A percentile compares a stretch with the other conserved stretches of the same genome.
phyloP scores from a whole-genome alignment of 64 coral and sea anemone genomes.

The Dendronephthya gigantea region DNA sequence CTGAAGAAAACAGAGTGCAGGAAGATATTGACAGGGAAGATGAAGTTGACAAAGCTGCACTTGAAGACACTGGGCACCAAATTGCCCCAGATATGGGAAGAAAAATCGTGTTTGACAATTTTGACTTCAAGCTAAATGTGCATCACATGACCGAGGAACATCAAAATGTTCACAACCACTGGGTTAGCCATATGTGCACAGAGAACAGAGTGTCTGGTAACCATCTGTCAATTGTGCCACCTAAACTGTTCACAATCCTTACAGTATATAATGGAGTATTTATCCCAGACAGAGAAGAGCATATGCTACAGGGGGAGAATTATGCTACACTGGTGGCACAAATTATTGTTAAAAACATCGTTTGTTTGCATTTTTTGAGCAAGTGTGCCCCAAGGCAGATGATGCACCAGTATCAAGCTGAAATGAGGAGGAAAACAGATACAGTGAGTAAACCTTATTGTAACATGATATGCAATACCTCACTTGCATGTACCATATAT shows the following conservation, averaged over 20 bases:
- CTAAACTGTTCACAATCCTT: not conserved
- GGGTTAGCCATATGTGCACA: not conserved
- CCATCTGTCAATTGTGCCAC: not conserved
- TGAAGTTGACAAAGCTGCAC: too few relatives aligned
- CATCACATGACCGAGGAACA: too few relatives aligned
- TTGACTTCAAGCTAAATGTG: too few relatives aligned
- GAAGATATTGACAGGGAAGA: too few relatives aligned
- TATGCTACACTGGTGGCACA: not conserved
- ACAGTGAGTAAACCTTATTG: too few relatives aligned
- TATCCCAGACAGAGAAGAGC: not conserved
- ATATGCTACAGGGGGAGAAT: not conserved
- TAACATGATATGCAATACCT: too few relatives aligned
- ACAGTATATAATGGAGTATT: not conserved
- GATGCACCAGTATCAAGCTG: not conserved
- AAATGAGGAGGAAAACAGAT: not conserved
- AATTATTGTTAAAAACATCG: not conserved
- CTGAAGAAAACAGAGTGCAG: too few relatives aligned
- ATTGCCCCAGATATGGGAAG: too few relatives aligned
- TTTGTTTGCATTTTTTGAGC: not conserved
- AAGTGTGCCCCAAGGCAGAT: not conserved
- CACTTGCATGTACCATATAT: too few relatives aligned
- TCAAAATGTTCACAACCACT: not conserved
- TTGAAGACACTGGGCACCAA: too few relatives aligned
- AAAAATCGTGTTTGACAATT: too few relatives aligned
- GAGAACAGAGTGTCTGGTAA: not conserved